Evolutionary conservation across 2,888 invertebrate genomes (phyloP).

Genomic region (Exocentrus adspersus): DNA sequence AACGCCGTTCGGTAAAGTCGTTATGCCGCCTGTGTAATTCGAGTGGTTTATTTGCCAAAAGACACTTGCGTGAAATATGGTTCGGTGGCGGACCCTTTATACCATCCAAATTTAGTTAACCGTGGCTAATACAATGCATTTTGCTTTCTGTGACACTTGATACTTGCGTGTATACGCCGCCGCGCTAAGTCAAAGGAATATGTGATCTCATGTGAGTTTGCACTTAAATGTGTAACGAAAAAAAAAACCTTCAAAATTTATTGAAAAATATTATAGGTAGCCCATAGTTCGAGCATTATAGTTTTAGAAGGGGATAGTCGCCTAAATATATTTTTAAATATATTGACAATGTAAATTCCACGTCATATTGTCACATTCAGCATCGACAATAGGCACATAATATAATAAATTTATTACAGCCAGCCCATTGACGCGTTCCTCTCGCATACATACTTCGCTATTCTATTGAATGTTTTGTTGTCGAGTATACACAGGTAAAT

Average conservation of each 20-base stretch:
- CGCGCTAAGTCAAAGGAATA: not conserved
- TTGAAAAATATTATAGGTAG: too few relatives aligned
- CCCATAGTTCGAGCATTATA: too few relatives aligned
- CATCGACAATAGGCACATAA: not conserved
- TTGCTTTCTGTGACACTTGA: slow-evolving; percentile 10
- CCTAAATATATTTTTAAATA: not conserved
- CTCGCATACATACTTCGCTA: not conserved
- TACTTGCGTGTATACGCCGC: not conserved
- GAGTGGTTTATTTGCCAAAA: not conserved
- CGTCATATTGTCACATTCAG: not conserved
- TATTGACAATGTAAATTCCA: not conserved
- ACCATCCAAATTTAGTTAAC: not conserved
- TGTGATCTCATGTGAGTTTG: not conserved
- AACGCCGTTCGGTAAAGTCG: not conserved
- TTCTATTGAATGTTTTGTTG: not conserved
- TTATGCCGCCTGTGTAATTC: not conserved
- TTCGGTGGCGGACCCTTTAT: slow-evolving; percentile 7
- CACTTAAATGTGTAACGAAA: too few relatives aligned
- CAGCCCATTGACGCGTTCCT: not conserved
- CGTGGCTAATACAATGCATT: slow-evolving; percentile 12
- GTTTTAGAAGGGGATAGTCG: too few relatives aligned
- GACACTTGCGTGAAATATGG: not conserved
- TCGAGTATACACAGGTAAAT: not conserved
- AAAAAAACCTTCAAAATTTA: too few relatives aligned
- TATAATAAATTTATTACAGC: not conserved